Conservation (phyloP, 2,113 vertebrate species). For the Campylomormyrus tamandua region DNA sequence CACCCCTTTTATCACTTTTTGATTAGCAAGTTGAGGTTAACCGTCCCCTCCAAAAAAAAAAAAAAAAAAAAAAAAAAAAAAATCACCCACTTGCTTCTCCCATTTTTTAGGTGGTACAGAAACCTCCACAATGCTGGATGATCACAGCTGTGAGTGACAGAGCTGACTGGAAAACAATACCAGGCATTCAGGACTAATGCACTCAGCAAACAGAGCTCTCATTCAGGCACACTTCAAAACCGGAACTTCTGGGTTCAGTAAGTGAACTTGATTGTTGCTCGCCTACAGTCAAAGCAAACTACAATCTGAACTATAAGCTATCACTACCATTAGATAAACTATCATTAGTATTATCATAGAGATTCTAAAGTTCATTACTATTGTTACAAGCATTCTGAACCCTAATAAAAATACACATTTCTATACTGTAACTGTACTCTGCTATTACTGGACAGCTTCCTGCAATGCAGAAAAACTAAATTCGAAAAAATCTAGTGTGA, state of each 20-base stretch:
- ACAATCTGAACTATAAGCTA: neutral
- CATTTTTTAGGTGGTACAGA: neutral
- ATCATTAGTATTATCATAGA: neutral
- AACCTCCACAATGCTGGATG: neutral
- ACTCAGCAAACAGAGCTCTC: constrained; percentile 4
- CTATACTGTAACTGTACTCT: neutral
- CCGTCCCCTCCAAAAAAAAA: neutral
- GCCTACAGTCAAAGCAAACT: neutral
- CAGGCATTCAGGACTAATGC: neutral
- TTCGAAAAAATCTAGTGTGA: neutral
- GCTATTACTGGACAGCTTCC: neutral
- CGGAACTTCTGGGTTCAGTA: neutral
- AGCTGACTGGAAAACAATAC: constrained; percentile 9
- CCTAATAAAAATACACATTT: neutral
- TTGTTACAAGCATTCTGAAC: neutral
- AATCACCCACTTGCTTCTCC: neutral
- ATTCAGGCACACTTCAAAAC: neutral
- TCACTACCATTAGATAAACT: neutral
- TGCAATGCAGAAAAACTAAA: neutral
- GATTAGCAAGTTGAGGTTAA: neutral
- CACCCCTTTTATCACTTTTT: neutral
- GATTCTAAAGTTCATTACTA: neutral
- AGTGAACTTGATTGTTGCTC: neutral
- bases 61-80: neutral
- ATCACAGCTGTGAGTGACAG: neutral